A percentile compares a stretch with the other conserved stretches of the same genome.
phyloP scores from a whole-genome alignment of 2,888 invertebrate species.

The Rhodophaea formosa region DNA sequence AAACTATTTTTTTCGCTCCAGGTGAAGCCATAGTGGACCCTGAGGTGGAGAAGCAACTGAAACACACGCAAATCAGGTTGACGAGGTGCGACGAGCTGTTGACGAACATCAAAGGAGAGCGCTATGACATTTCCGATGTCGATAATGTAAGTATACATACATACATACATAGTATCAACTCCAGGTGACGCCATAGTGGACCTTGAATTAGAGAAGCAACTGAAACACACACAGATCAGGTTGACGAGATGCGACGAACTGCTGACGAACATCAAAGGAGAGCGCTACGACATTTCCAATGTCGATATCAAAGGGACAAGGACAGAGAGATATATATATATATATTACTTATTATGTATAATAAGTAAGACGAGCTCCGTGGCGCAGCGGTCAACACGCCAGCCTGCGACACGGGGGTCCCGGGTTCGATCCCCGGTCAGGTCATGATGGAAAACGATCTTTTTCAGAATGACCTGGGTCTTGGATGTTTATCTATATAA shows the following conservation, averaged over 20 bases:
- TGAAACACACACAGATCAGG: conserved; percentile 46
- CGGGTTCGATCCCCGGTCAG: no score
- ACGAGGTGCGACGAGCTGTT: conserved; percentile 56
- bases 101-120: conserved; percentile 11
- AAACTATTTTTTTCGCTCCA: no score
- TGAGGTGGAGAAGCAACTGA: conserved; percentile 33
- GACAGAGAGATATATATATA: no score
- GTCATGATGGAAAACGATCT: no score
- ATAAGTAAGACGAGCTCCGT: no score
- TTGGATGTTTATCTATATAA: no score
- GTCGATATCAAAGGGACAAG: conserved; percentile 45
- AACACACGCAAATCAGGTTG: conserved; percentile 44
- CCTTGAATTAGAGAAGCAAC: conserved; percentile 31
- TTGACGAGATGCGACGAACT: conserved; percentile 55
- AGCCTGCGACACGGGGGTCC: no score
- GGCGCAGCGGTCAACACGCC: no score
- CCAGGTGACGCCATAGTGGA: conserved; percentile 33
- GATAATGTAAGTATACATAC: no score
- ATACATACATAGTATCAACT: no score
- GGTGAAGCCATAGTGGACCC: conserved; percentile 39
- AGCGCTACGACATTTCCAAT: conserved; percentile 35
- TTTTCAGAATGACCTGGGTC: no score
- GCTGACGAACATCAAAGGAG: conserved; percentile 26
- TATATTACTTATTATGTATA: no score
- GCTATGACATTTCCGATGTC: conserved; percentile 38